Conservation (phyloP, 2,888 invertebrate species). For the Opisthograptis luteolata region DNA sequence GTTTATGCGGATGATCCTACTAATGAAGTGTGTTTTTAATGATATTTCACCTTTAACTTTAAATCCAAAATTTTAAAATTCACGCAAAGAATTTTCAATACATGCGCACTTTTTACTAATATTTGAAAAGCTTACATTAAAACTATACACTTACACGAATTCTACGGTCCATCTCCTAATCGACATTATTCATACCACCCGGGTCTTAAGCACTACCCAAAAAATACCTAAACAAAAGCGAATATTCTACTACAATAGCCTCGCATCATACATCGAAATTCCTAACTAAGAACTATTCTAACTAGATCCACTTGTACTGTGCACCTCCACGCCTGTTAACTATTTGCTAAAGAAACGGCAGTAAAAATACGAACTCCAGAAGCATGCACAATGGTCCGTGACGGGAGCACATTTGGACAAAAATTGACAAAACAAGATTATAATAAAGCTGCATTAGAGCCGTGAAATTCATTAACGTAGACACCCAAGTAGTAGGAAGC, state of each 20-base stretch:
- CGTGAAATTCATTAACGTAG: constrained; percentile 68
- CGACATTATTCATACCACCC: no score
- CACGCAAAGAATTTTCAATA: no score
- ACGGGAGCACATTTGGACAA: constrained; percentile 50
- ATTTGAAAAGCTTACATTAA: no score
- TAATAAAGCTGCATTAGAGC: constrained; percentile 55
- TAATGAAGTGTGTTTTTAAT: no score
- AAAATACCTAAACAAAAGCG: neutral
- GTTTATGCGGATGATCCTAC: no score
- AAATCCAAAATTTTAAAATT: no score
- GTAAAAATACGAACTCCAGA: constrained; percentile 9
- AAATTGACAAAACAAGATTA: constrained; percentile 51
- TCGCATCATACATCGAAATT: constrained; percentile 2
- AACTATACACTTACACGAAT: no score
- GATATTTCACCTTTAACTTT: no score
- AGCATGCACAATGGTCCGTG: constrained; percentile 55
- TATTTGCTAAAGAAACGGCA: constrained; percentile 9
- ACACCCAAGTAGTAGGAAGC: constrained; percentile 70
- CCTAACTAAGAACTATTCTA: neutral
- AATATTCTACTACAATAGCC: neutral
- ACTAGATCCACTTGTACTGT: neutral
- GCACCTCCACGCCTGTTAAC: constrained; percentile 7
- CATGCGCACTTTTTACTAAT: no score
- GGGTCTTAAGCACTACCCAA: neutral
- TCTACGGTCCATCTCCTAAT: no score